Evolutionary conservation across 1,140 invertebrate genomes (phyloP), one percentile per base, ranked within the genome.

Genomic region (Agrilus planipennis): DNA sequence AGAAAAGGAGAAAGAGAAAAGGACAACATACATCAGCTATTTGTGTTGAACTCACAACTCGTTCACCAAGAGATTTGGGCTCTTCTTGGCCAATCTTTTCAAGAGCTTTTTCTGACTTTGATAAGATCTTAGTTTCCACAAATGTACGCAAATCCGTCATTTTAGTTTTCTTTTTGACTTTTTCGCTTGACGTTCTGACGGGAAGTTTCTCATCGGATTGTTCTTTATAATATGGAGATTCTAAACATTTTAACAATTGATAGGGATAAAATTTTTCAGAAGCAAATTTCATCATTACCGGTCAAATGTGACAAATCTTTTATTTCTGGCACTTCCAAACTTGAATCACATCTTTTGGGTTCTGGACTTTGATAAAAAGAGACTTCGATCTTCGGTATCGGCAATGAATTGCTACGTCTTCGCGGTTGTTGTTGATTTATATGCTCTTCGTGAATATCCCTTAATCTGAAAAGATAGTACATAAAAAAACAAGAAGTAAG

Each of bases 371-470:
- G 81, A 57, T 86, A 86, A 35, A 89, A 68, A 0, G 85, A 87
- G 3, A 91, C 77, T 61, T 90, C 82, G 30, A 90, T 89, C 70
- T 93, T 90, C 7, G 89, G 89, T 60, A 92, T 90, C 0, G 91
- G 91, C 31, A 95, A 64, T 0, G 91, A 95, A 57, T 89, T 90
- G 50, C 90, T 93, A 36, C 91, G 67, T 53, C 81, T 77, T 39
- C 89, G 66, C 46, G 82, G 80, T 45, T 75, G 73, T 50, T 81
- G 76, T 41, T 77, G 73, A 28, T 72, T 72, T 1, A 77, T 76
- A 20, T 75, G 75, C 51, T 88, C 81, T 57, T 89, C 85, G 45
- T 75, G 82, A 39, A 89, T 84, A 50, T 84, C 81, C 40, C 82
- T 70, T 23, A 90, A 65, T 54, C 86, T 89, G 37, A 60, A 60